Base-by-base conservation (phyloP, 2,113 vertebrate species). In the Epinephelus cyanopodus region DNA sequence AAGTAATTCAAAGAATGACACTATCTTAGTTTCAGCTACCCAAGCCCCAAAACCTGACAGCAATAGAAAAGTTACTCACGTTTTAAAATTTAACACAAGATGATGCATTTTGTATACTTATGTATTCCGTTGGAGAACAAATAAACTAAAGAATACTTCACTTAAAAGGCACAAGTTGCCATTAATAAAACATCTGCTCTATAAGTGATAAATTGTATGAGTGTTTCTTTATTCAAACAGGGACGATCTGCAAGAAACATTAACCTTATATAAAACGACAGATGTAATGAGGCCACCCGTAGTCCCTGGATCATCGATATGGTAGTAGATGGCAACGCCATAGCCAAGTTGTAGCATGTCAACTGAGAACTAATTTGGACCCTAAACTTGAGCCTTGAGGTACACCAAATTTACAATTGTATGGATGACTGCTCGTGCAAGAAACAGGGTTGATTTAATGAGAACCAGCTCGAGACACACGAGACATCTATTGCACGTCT, bases 371-470 rank as follows among this genome's bases (percentile, higher is more conserved):
- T 29, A 23, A 61, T n/a, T 0, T 4, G 71, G 53, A 15, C 42
- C 42, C 70, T 39, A 58, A 74, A 50, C 27, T 6, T 11, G 71
- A 67, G 62, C 70, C 62, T 62, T 74, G 71, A 53, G 54, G 54
- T 21, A 74, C 45, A 60, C 54, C 45, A n/a, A 9, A 17, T 65
- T 65, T 4, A 65, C 39, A 23, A 14, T 10, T 6, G 6, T 15
- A 66, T 48, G 14, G 8, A 15, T 25, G 15, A 25, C n/a, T 10
- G n/a, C 25, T 52, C 7, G 18, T 52, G 50, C 13, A 27, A 14
- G 11, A 19, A 63, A 63, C 12, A 42, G 5, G 12, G 1, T 1
- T 13, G 37, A 23, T 29, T 4, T n/a, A 10, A 39, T 15, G 12
- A 63, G 33, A 42, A 63, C 19, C 37, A 63, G 14, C 61, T 42